phyloP scores from a whole-genome alignment of 2,113 vertebrate genomes.

The Ammodytes dubius region DNA sequence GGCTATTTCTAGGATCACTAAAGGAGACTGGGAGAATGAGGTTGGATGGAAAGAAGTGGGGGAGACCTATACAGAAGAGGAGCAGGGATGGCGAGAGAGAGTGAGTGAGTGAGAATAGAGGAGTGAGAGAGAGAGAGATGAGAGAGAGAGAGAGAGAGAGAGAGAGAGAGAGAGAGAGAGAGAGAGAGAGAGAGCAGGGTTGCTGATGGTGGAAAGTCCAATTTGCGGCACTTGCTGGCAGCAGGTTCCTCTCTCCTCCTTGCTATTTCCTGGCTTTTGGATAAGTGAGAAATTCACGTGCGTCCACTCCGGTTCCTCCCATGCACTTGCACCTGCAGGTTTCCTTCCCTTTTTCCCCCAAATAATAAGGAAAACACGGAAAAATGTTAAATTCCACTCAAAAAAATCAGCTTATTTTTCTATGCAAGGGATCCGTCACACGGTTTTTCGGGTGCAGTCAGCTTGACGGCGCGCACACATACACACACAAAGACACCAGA shows the following conservation, averaged over 20 bases:
- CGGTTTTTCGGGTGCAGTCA: slow-evolving; percentile 69
- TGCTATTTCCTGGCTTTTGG: slow-evolving; percentile 44
- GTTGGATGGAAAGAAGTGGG: slow-evolving; percentile 44
- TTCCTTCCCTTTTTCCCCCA: not conserved
- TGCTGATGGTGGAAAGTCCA: slow-evolving; percentile 75
- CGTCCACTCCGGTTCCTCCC: slow-evolving; percentile 49
- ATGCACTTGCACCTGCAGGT: slow-evolving; percentile 28
- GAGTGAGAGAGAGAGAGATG: slow-evolving; percentile 1
- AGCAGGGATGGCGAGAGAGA: slow-evolving; percentile 48
- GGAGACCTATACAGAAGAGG: slow-evolving; percentile 51
- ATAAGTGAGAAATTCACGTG: slow-evolving; percentile 67
- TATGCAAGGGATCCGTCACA: slow-evolving; percentile 50
- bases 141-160: not conserved
- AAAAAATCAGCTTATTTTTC: slow-evolving; percentile 13
- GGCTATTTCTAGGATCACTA: slow-evolving; percentile 39
- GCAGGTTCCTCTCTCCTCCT: slow-evolving; percentile 42
- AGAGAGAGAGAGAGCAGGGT: slow-evolving; percentile 24
- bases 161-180: slow-evolving; percentile 17
- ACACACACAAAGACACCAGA: slow-evolving; percentile 47
- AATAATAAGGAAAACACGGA: not conserved
- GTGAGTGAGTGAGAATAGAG: slow-evolving; percentile 4
- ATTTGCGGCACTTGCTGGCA: slow-evolving; percentile 70
- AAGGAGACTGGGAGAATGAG: slow-evolving; percentile 6
- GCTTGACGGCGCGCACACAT: slow-evolving; percentile 34
- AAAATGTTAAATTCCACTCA: not conserved